Evolutionary conservation across 2,888 invertebrate genomes (phyloP).

Genomic region (Congeria kusceri): DNA sequence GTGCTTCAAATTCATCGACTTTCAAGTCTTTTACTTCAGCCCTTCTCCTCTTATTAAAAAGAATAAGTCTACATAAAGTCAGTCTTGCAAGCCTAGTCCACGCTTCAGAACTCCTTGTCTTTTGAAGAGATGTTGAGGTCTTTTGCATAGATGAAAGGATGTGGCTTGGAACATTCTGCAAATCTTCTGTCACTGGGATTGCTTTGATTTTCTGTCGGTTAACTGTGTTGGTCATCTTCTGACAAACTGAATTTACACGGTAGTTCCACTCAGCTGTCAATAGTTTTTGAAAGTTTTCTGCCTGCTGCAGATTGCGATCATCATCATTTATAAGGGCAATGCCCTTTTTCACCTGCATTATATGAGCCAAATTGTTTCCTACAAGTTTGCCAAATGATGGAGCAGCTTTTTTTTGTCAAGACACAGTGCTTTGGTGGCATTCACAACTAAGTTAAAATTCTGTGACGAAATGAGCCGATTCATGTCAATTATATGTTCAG

Average conservation of each 20-base stretch:
- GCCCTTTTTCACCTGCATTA: conserved; percentile 13
- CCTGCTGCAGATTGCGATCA: too few species aligned
- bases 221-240: too few species aligned
- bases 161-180: too few species aligned
- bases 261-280: too few species aligned
- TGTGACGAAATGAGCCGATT: conserved; percentile 6
- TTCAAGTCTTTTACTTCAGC: conserved; percentile 29
- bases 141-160: too few species aligned
- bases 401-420: not conserved
- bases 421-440: not conserved
- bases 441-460: conserved; percentile 20
- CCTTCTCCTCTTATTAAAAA: conserved; percentile 24
- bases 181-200: too few species aligned
- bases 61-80: conserved; percentile 15
- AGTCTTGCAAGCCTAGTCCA: conserved; percentile 17
- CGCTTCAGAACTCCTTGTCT: too few species aligned
- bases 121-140: too few species aligned
- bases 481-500: conserved; percentile 9
- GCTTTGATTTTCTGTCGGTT: too few species aligned
- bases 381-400: conserved; percentile 12
- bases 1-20: not conserved
- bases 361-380: conserved; percentile 7
- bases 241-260: too few species aligned
- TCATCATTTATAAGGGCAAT: conserved; percentile 1
- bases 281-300: too few species aligned